Evolutionary conservation across 2,113 vertebrate species (phyloP), one percentile per base, ranked within the genome.

Genomic region (Bubo bubo): DNA sequence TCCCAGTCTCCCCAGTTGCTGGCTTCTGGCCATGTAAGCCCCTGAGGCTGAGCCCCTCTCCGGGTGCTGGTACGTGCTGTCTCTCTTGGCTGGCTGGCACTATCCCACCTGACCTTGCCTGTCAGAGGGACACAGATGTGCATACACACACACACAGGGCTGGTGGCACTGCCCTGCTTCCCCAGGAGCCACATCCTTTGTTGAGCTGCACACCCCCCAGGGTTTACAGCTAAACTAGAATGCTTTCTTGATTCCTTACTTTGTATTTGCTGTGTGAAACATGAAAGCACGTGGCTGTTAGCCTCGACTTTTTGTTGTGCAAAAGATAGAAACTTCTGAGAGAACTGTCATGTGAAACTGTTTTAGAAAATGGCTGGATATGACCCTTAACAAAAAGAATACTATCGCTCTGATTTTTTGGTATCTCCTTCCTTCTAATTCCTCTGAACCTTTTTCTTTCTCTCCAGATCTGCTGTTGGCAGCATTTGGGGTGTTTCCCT

Each of bases 121-220:
- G 2, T 30, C 12, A n/a, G 45, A 34, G 47, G 14, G 20, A 32
- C 21, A 15, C 12, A 8, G 14, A 26, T 50, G 19, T 59, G 52
- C 27, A 5, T 26, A 5, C 4, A 8, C n/a, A 15, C n/a, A 15
- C 1, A 13, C 1, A 13, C 14, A 28, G 41, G 55, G 81, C 52
- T 83, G 49, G 8, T 79, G 56, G 20, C 34, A 23, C 34, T 75
- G 9, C 19, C 18, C 10, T 2, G 3, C 52, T 59, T 37, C 60
- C 68, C 37, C 13, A 20, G 49, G 30, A 72, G 70, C n/a, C 17
- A 22, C 24, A 11, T 41, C 28, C 30, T 62, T 80, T 26, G 17
- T 41, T 0, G 1, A 60, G 66, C 14, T 71, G 32, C 32, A 28
- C 12, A 5, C 8, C 10, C 27, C 26, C 39, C 26, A 12, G 19